Base-by-base conservation (phyloP, 2,888 invertebrate species). In the Pandemis corylana region DNA sequence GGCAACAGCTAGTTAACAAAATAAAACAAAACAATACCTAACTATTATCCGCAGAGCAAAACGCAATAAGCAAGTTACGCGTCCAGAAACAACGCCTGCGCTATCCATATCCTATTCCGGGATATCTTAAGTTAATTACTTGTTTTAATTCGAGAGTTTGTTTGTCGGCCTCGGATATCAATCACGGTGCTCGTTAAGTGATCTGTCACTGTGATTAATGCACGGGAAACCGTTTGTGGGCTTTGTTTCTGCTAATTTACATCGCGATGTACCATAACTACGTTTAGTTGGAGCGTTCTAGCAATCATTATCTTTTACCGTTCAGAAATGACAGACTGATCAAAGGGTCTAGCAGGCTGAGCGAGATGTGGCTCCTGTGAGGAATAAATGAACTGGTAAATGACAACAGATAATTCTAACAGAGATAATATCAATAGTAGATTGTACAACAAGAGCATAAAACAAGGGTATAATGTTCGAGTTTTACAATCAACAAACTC, bases 131-230 rank as follows among this genome's bases (percentile, higher is more conserved):
- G 74, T 74, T 70, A 70, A 74, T 70, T 69, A 74, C 73, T 74
- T 74, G 61, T 69, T 74, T 69, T 64, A 74, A 66, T 69, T 61
- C 65, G 64, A 56, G 64, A 68, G 69, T 69, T 59, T 69, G 69
- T 70, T 61, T 42, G 68, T 15, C 65, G 36, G 62, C 12, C 41
- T 28, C 12, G 63, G 61, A 51, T 69, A 74, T 74, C 74, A 74
- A 74, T 74, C 74, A 70, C 65, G n/a, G 49, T 7, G 49, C 68
- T 61, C 44, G 65, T 74, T 74, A 74, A 73, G 74, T 74, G 74
- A 74, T 74, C 74, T 70, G 74, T 74, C 74, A 51, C 51, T n/a
- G 69, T 74, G 74, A 74, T 74, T 74, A 74, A 74, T 74, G 74
- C 66, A 28, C 49, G 13, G 65, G 59, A 53, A 53, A 66, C 69